Base-by-base conservation (phyloP, 2,797 vertebrate genomes). In the Bradypodion ventrale region DNA sequence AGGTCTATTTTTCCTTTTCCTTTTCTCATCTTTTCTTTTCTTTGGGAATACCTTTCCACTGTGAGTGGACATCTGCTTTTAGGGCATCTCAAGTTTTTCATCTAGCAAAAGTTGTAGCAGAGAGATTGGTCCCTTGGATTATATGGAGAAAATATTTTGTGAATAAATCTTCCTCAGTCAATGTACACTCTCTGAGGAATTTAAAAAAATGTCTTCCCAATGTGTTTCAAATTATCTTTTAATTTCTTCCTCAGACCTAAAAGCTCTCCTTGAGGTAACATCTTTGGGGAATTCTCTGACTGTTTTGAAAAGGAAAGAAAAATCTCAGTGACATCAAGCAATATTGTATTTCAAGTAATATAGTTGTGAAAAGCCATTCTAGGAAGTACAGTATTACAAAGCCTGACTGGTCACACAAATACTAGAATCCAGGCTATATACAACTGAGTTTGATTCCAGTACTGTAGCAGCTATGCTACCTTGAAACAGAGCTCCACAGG, bases 21-120 rank as follows among this genome's bases (percentile, higher is more conserved):
- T n/a, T n/a, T n/a, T n/a, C n/a, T n/a, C n/a, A n/a, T n/a, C n/a
- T n/a, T n/a, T n/a, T 77, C 35, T 81, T 73, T 80, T 90, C 89
- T 85, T 88, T 86, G 87, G 88, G 80, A 84, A 87, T 68, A 65
- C 59, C 65, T 87, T 94, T 78, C 89, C 27, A 0, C 52, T 83
- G 92, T 85, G 89, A 92, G 79, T 1, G 73, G 82, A 92, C 92
- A 93, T 92, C 89, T 93, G 91, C 90, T 92, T 88, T 75, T 76
- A 87, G 88, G 73, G 78, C 86, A 84, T 29, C 69, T 90, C 88
- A 29, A 89, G 88, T 83, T 92, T 92, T 86, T 32, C 63, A 62
- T 90, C 85, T 78, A 90, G 85, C 19, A 70, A 87, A 66, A 78
- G 69, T 81, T 90, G 89, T 88, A 79, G 65, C 86, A 76, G 87